Conservation (phyloP, 2,113 vertebrate genomes). For the Trochalopteron elliotii region DNA sequence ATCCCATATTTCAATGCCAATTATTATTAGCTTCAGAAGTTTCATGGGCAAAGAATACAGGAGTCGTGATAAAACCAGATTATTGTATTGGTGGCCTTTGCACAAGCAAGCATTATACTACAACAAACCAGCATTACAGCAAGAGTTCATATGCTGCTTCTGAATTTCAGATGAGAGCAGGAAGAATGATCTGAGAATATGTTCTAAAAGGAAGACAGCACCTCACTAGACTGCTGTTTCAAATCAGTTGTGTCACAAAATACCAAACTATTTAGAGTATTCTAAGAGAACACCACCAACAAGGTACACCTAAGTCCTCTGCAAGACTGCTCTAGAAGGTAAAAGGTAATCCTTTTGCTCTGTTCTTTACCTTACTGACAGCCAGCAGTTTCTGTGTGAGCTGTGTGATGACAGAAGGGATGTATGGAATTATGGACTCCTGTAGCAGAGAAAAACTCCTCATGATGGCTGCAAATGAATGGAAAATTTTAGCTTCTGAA, state of each 20-base stretch:
- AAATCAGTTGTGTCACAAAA: background rate
- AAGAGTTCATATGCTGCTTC: background rate
- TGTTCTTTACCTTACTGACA: conserved; percentile 91
- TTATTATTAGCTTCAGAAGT: background rate
- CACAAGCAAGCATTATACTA: background rate
- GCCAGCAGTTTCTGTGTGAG: conserved; percentile 95
- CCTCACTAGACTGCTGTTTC: background rate
- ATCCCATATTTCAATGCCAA: background rate
- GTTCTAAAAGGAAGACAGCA: background rate
- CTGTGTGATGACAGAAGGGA: conserved; percentile 93
- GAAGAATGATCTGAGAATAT: background rate
- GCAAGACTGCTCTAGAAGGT: background rate
- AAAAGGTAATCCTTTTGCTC: background rate
- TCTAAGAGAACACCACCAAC: background rate
- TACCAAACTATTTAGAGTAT: background rate
- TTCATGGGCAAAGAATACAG: background rate
- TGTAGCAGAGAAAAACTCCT: conserved; percentile 97
- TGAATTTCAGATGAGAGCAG: background rate
- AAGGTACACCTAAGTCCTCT: background rate
- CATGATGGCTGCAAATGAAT: conserved; percentile 90
- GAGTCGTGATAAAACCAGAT: background rate
- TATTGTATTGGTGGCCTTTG: background rate
- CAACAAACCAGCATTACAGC: background rate
- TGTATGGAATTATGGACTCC: conserved; percentile 94
- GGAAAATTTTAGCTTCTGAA: conserved; percentile 1